Base-by-base conservation (phyloP, 2,113 vertebrate genomes). In the Herpailurus yagouaroundi region DNA sequence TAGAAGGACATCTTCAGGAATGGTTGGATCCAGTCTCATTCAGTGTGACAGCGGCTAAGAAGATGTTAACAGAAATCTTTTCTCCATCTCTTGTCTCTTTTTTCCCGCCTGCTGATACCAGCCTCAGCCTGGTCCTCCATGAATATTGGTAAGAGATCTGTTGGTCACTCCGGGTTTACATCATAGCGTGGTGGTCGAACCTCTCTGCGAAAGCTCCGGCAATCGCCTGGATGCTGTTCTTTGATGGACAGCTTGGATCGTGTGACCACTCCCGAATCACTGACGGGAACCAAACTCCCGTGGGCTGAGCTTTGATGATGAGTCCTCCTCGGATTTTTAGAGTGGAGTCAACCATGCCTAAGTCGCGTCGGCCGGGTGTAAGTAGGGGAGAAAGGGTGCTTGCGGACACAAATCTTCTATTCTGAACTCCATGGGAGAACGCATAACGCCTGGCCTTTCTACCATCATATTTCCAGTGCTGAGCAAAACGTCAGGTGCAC, bases 341-440 rank as follows among this genome's bases (percentile, higher is more conserved):
- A 33, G 41, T 16, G 3, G 50, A 71, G 33, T 41, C 63, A 38
- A 41, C 21, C 16, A 55, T 21, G 8, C 21, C 36, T 18, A 18
- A 77, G 81, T 16, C 2, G 0, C 19, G 5, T 9, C 52, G 77
- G 52, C 0, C 0, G 21, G 45, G 31, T 6, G 10, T 18, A 45
- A 25, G 0, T 6, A 50, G 9, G 48, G 33, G n/a, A 50, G 10
- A 87, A 41, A n/a, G 27, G 50, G 71, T 69, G 6, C 73, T 63
- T 0, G 55, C 0, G 7, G 89, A 74, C 27, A 0, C 11, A 50
- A 38, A 87, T 11, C 29, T 0, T 16, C 45, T 27, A 92, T 52
- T 71, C 89, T 88, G 23, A 88, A 45, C 14, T 93, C 66, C 15
- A 3, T 15, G 6, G 16, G 74, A 41, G n/a, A 60, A 36, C 14